These are phyloP conservation scores for Drosophila kokeensis DNA, from an alignment of 2,888 invertebrate species.

Conservation along the genomic window DNA sequence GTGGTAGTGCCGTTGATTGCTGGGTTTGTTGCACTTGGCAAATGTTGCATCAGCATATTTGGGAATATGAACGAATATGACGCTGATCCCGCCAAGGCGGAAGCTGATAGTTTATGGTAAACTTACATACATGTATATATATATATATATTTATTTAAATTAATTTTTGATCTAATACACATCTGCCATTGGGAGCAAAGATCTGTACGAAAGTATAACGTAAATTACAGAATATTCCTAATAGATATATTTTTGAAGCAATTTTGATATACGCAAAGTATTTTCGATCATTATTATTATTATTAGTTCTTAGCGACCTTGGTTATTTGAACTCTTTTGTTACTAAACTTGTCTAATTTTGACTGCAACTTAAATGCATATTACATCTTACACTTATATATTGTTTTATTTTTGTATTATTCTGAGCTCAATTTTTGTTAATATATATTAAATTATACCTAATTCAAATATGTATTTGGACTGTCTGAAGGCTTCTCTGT, in stretches of 20 bases:
- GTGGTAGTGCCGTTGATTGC: too few relatives aligned
- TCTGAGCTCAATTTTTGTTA: neutral
- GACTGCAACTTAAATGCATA: too few relatives aligned
- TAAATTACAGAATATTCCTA: too few relatives aligned
- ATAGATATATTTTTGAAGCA: neutral
- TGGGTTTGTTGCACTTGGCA: too few relatives aligned
- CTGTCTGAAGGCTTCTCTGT: neutral
- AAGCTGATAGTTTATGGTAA: too few relatives aligned
- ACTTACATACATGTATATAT: neutral
- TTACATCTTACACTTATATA: neutral
- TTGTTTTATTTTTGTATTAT: neutral
- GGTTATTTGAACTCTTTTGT: neutral
- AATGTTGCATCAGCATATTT: too few relatives aligned
- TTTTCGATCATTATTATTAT: neutral
- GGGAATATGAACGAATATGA: too few relatives aligned
- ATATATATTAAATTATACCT: neutral
- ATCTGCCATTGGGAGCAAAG: too few relatives aligned
- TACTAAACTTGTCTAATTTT: neutral
- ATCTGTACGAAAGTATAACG: too few relatives aligned
- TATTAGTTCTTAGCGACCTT: neutral
- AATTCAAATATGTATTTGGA: neutral
- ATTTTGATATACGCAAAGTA: neutral
- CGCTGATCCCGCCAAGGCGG: too few relatives aligned
- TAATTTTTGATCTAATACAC: neutral
- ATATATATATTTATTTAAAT: neutral